These are phyloP conservation scores for Parochlus steinenii DNA, from an alignment of 2,888 invertebrate species.

Conservation along the genomic window DNA sequence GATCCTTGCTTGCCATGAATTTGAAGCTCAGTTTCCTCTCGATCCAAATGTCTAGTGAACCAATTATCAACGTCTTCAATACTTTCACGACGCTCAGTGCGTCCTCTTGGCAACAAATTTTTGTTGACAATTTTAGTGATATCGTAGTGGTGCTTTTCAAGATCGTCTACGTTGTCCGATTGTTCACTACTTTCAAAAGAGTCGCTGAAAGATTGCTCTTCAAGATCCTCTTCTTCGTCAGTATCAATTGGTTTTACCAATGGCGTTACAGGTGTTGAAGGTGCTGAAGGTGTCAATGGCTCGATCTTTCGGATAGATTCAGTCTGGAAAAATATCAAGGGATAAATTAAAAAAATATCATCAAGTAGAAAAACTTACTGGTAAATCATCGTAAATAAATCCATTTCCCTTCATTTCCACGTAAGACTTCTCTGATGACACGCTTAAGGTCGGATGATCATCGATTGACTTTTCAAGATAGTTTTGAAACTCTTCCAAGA, in stretches of 20 bases:
- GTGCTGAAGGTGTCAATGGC: no score
- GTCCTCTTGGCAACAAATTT: not conserved
- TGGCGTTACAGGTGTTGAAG: no score
- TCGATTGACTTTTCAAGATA: slow-evolving; percentile 11
- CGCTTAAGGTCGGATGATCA: slow-evolving; percentile 1
- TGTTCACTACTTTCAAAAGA: slow-evolving; percentile 10
- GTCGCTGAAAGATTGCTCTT: slow-evolving; percentile 4
- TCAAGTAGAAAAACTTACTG: no score
- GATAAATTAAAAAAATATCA: no score
- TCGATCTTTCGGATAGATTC: no score
- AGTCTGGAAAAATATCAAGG: no score
- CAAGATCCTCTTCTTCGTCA: not conserved
- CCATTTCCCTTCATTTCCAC: not conserved
- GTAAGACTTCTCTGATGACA: slow-evolving; percentile 4
- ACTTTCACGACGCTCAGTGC: slow-evolving; percentile 13
- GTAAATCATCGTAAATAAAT: no score
- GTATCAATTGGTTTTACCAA: no score
- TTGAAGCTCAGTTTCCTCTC: slow-evolving; percentile 6
- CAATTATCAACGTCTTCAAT: slow-evolving; percentile 17
- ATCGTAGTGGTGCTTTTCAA: no score
- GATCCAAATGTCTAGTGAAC: slow-evolving; percentile 13
- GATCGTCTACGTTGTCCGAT: no score
- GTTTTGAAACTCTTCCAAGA: slow-evolving; percentile 13
- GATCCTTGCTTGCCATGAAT: no score
- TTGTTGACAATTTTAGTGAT: no score